phyloP scores from a whole-genome alignment of 2,113 vertebrate species.

The Heliornis fulica region DNA sequence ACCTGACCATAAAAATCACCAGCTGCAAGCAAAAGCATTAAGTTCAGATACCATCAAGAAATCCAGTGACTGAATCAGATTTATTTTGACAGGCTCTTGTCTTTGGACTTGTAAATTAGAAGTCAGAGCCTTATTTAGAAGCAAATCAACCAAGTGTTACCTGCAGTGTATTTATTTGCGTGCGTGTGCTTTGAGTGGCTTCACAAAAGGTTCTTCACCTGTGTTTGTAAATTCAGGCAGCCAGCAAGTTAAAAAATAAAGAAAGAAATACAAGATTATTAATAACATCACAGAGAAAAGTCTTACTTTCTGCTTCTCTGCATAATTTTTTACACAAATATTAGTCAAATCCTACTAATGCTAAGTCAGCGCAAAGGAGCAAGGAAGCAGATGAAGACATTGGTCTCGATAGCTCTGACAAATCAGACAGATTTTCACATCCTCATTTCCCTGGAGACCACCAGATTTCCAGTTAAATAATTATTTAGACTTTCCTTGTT shows the following conservation, averaged over 20 bases:
- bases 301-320: background rate
- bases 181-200: background rate
- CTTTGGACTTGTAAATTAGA: background rate
- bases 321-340: background rate
- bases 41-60: background rate
- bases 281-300: background rate
- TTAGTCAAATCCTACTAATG: background rate
- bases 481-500: background rate
- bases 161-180: background rate
- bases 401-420: background rate
- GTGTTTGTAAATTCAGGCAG: background rate
- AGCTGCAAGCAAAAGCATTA: background rate
- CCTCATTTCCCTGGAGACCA: background rate
- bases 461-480: background rate
- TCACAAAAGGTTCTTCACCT: background rate
- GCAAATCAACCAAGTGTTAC: background rate
- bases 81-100: background rate
- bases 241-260: background rate
- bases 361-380: background rate
- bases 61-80: background rate
- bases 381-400: background rate
- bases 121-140: background rate
- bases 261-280: background rate
- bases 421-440: background rate
- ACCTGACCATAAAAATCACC: background rate